Evolutionary conservation across 1,140 invertebrate genomes (phyloP), one percentile per base, ranked within the genome.

Genomic region (Chlorops oryzae): DNA sequence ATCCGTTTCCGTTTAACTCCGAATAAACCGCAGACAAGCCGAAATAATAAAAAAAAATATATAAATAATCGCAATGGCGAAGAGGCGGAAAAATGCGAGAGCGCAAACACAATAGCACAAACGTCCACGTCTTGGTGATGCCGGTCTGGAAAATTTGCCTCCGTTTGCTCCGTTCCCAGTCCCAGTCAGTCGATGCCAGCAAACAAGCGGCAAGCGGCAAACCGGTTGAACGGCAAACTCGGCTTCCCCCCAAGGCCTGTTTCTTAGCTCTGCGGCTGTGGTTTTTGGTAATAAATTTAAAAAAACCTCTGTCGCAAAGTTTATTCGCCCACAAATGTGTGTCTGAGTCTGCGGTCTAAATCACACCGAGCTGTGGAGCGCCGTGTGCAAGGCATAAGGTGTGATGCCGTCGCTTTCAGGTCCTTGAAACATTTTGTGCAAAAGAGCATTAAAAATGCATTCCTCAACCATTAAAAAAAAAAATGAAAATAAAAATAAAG

Each of bases 261-360:
- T 15, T 20, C 24, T 28, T 13, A 47, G 18, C 24, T 24, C n/a
- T 28, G 34, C 37, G 10, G 12, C 45, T 47, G 34, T 37, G 32
- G 45, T 37, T 47, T 47, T 38, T 24, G 45, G 45, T 38, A 47
- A 47, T 47, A 47, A 47, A 47, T 47, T 47, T n/a, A n/a, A n/a
- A n/a, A n/a, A n/a, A n/a, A n/a, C 34, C 32, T 47, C 23, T 21
- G 24, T 22, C 45, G 21, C 28, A 34, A 47, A 47, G 37, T 47
- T 47, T 47, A 47, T 47, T 47, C 32, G 45, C 45, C n/a, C 34
- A 17, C 45, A 47, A 47, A 47, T 24, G 45, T 47, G 10, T 23
- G 28, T 22, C 34, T 47, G 42, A 32, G 25, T 45, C n/a, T n/a
- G n/a, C n/a, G n/a, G n/a, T n/a, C n/a, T n/a, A n/a, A n/a, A n/a